Evolutionary conservation across 2,797 vertebrate species (phyloP).

Genomic region (Myiothlypis chrysogaster): DNA sequence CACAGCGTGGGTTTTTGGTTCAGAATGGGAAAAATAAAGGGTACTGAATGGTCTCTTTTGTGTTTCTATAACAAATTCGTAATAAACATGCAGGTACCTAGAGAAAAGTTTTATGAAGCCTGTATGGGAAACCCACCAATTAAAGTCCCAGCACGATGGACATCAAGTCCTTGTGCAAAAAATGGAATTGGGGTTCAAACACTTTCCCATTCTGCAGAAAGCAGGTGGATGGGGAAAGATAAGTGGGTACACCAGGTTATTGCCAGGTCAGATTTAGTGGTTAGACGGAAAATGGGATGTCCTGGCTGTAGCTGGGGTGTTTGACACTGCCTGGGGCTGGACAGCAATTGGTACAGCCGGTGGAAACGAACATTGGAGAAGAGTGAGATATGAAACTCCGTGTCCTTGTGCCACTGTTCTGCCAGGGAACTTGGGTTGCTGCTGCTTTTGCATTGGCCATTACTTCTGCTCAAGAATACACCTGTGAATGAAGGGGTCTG

Average conservation of each 20-base stretch:
- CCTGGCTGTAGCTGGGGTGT: not conserved
- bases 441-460: not conserved
- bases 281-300: accelerated
- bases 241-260: accelerated
- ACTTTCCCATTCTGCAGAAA: not conserved
- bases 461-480: not conserved
- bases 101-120: not conserved
- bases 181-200: accelerated
- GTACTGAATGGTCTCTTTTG: not conserved
- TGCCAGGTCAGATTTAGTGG: not conserved
- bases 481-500: not conserved
- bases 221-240: not conserved
- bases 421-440: not conserved
- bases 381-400: accelerated
- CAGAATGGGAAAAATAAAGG: not conserved
- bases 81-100: not conserved
- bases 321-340: not conserved
- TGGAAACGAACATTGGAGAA: not conserved
- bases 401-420: accelerated
- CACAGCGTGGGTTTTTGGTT: not conserved
- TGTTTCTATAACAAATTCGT: not conserved
- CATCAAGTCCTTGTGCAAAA: not conserved
- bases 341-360: not conserved
- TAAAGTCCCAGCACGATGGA: not conserved
- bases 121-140: not conserved